Evolutionary conservation across 2,797 vertebrate species (phyloP).

Genomic region (Peromyscus attwateri): DNA sequence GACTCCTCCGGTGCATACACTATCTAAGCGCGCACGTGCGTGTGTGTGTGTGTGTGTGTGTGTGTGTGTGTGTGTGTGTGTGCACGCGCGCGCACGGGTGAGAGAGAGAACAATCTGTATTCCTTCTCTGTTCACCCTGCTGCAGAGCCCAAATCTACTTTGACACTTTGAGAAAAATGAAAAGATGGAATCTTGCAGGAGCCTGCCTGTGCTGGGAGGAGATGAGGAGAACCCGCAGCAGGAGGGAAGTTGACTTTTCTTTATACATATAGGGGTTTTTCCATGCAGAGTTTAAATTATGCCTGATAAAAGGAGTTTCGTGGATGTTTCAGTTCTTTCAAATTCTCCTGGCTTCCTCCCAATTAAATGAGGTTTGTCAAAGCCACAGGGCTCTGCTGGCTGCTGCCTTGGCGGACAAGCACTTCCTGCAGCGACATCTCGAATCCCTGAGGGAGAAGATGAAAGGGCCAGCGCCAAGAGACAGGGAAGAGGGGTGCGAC

Average conservation of each 20-base stretch:
- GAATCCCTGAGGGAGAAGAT: conserved; percentile 92
- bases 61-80: not conserved
- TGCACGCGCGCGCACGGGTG: fast-evolving
- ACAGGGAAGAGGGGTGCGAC: conserved; percentile 73
- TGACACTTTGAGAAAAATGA: conserved; percentile 92
- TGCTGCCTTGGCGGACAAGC: conserved; percentile 91
- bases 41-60: not conserved
- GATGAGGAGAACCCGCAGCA: conserved; percentile 87
- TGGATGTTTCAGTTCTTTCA: conserved; percentile 93
- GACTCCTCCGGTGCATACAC: not conserved
- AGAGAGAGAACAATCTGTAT: conserved; percentile 87
- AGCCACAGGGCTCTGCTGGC: conserved; percentile 93
- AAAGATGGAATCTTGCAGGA: conserved; percentile 91
- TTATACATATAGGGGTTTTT: conserved; percentile 93
- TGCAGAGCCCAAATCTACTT: conserved; percentile 90
- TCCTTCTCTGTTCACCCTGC: conserved; percentile 89
- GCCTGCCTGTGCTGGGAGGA: conserved; percentile 86
- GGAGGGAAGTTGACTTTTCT: conserved; percentile 93
- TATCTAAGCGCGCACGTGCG: conserved; percentile 41
- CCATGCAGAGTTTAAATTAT: conserved; percentile 94
- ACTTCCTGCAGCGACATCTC: conserved; percentile 93
- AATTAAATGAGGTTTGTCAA: conserved; percentile 95
- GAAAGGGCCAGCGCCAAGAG: conserved; percentile 89
- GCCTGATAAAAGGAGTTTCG: conserved; percentile 93
- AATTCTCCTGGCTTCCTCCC: conserved; percentile 93